Percentiles rank a stretch among this genome's conserved stretches.
phyloP scores from a whole-genome alignment of 2,113 vertebrate species.

The Pandion haliaetus region DNA sequence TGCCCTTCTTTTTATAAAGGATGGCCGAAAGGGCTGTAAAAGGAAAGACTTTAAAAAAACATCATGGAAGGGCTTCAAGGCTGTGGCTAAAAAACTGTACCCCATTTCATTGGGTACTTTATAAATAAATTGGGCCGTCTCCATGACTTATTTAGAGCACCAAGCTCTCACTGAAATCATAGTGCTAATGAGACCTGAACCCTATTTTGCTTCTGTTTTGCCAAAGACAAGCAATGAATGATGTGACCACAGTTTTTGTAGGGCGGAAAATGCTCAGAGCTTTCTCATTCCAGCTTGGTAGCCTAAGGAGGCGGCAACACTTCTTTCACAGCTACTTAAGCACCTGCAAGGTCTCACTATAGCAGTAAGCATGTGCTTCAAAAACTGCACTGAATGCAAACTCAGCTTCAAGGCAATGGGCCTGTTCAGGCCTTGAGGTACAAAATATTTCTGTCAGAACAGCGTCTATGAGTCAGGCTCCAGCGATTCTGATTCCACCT shows the following conservation, averaged over 20 bases:
- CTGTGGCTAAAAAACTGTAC: background rate
- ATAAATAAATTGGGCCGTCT: background rate
- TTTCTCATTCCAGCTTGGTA: background rate
- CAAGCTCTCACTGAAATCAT: background rate
- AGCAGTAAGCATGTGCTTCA: background rate
- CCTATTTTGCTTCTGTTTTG: background rate
- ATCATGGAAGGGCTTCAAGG: background rate
- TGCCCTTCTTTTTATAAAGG: background rate
- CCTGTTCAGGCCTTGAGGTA: background rate
- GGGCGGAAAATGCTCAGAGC: background rate
- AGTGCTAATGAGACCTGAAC: background rate
- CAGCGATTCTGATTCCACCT: background rate
- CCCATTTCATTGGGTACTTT: fast-evolving
- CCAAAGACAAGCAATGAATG: background rate
- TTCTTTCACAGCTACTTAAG: background rate
- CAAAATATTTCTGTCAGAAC: background rate
- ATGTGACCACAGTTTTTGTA: background rate
- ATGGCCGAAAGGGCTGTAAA: background rate
- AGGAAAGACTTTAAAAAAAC: background rate
- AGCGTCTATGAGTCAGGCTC: background rate
- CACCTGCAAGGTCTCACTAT: background rate
- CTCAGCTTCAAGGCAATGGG: background rate
- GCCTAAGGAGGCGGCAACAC: background rate
- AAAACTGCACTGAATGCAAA: background rate
- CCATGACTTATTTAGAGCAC: background rate